These are phyloP conservation scores for Prionailurus bengalensis DNA, from an alignment of 2,113 vertebrate genomes.

Conservation along the genomic window DNA sequence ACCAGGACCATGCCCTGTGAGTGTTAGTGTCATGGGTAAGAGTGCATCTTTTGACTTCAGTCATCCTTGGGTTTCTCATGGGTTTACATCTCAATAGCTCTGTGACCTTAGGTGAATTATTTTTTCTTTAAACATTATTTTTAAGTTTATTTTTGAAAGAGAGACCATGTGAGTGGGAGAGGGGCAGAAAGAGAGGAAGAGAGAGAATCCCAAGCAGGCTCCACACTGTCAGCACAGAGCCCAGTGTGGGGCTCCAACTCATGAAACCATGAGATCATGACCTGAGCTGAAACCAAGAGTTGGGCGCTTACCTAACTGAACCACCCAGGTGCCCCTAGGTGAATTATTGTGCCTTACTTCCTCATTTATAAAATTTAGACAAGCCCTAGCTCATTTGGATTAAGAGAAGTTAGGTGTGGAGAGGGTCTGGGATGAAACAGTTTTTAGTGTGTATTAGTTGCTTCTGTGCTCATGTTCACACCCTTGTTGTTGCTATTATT, in stretches of 20 bases:
- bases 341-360: neutral
- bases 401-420: neutral
- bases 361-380: neutral
- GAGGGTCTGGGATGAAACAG: too few species aligned
- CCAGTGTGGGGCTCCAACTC: too few species aligned
- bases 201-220: too few species aligned
- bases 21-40: neutral
- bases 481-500: neutral
- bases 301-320: too few species aligned
- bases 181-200: too few species aligned
- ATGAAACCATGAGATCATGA: too few species aligned
- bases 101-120: neutral
- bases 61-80: neutral
- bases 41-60: neutral
- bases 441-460: neutral
- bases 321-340: neutral
- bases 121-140: too few species aligned
- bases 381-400: too few species aligned
- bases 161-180: too few species aligned
- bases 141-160: too few species aligned
- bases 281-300: too few species aligned
- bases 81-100: neutral
- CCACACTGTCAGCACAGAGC: too few species aligned
- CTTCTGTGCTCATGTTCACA: neutral
- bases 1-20: neutral